Conservation (phyloP, 1,140 invertebrate species). For the Glossosoma conforme region DNA sequence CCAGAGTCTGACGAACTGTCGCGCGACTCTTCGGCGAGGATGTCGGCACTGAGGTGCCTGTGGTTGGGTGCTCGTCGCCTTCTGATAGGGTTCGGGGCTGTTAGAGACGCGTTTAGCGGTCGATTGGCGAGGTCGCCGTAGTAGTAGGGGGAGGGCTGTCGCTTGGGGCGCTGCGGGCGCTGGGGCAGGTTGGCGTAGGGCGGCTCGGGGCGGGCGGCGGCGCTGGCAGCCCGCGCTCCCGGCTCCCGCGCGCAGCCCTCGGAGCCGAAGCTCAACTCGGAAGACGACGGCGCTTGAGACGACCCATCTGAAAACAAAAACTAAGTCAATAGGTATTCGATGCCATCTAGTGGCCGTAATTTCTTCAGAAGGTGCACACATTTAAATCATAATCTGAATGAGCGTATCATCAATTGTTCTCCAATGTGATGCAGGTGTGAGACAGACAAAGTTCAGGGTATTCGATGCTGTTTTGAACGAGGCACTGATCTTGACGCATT, state of each 20-base stretch:
- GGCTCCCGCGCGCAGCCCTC: slow-evolving; percentile 7
- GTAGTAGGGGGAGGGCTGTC: slow-evolving; percentile 74
- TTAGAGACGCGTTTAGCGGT: slow-evolving; percentile 62
- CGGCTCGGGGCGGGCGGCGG: slow-evolving; percentile 35
- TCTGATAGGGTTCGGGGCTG: slow-evolving; percentile 55
- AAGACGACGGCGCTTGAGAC: slow-evolving; percentile 38
- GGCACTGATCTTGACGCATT: too few species aligned
- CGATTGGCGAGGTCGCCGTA: slow-evolving; percentile 62
- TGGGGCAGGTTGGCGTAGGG: slow-evolving; percentile 40
- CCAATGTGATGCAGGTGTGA: too few species aligned
- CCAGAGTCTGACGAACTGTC: slow-evolving; percentile 45
- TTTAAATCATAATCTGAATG: too few species aligned
- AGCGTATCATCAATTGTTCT: too few species aligned
- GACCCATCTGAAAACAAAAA: slow-evolving; percentile 39
- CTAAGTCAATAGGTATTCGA: too few species aligned
- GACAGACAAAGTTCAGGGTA: too few species aligned
- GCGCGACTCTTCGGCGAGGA: slow-evolving; percentile 45
- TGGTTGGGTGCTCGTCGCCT: slow-evolving; percentile 51
- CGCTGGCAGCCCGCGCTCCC: slow-evolving; percentile 14
- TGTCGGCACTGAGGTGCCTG: slow-evolving; percentile 62
- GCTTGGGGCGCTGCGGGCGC: slow-evolving; percentile 43
- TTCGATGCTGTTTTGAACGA: too few species aligned
- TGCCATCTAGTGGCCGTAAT: too few species aligned
- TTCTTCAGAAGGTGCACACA: too few species aligned
- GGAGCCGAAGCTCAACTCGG: slow-evolving; percentile 37